Percentiles rank a stretch among this genome's conserved stretches.
Evolutionary conservation across 2,797 vertebrate genomes (phyloP).

Genomic region (Hoplostethus atlanticus): DNA sequence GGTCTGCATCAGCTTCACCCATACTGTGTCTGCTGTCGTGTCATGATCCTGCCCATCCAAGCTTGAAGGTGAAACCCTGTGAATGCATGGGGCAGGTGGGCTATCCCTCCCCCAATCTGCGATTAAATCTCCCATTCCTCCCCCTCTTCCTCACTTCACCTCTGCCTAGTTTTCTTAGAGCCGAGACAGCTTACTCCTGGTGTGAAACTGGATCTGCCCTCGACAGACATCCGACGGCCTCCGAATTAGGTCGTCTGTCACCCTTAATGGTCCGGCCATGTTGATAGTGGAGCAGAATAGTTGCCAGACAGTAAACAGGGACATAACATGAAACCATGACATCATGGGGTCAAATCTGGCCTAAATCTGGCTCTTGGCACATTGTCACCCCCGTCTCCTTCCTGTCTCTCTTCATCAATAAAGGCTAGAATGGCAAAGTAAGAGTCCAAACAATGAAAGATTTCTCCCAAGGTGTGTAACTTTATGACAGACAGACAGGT

Average conservation of each 20-base stretch:
- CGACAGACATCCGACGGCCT: neutral
- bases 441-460: no score
- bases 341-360: no score
- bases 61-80: neutral
- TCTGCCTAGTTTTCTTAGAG: neutral
- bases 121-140: neutral
- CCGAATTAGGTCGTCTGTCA: neutral
- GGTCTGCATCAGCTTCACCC: conserved; percentile 6
- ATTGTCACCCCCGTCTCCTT: no score
- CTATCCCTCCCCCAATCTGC: neutral
- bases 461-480: no score
- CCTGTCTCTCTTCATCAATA: no score
- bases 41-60: neutral
- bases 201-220: conserved; percentile 2
- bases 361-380: no score
- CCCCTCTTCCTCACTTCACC: neutral
- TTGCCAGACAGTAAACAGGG: no score
- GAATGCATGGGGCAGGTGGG: neutral
- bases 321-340: no score
- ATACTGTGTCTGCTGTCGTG: neutral
- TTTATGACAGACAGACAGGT: no score
- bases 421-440: no score
- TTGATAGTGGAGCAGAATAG: no score
- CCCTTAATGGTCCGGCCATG: neutral
- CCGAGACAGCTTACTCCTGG: no score